phyloP scores from a whole-genome alignment of 2,888 invertebrate genomes.

The Beris morrisii region DNA sequence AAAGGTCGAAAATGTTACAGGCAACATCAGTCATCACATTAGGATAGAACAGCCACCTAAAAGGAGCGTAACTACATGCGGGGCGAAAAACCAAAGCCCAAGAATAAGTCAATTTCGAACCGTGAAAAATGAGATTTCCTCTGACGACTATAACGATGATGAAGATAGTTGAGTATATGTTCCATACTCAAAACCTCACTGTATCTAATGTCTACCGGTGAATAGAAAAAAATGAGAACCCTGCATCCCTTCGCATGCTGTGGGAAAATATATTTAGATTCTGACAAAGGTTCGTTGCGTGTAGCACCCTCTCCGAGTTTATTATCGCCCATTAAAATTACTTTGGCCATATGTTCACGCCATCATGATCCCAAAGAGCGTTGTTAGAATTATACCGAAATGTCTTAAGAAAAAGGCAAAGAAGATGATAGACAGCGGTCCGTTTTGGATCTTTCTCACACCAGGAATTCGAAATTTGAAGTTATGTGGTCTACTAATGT shows the following conservation, averaged over 20 bases:
- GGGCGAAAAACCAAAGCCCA: neutral
- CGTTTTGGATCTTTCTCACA: conserved; percentile 18
- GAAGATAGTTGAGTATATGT: conserved; percentile 7
- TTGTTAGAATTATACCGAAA: neutral
- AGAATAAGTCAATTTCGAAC: conserved; percentile 11
- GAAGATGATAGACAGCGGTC: conserved; percentile 26
- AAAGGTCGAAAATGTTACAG: conserved; percentile 19
- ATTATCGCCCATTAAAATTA: conserved; percentile 32
- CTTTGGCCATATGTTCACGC: conserved; percentile 33
- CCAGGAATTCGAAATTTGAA: conserved; percentile 25
- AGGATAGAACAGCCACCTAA: conserved; percentile 8
- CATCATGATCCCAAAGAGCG: conserved; percentile 17
- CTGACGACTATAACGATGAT: conserved; percentile 11
- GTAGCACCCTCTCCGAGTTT: conserved; percentile 21
- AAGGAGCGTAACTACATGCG: conserved; percentile 2
- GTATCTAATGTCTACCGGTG: neutral
- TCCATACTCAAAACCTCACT: conserved; percentile 5
- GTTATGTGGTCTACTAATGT: conserved; percentile 23
- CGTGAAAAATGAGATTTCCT: conserved; percentile 32
- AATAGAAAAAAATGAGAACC: neutral
- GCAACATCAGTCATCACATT: conserved; percentile 25
- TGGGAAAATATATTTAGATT: conserved; percentile 27
- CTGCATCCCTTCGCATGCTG: conserved; percentile 7
- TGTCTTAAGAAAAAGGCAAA: conserved; percentile 1
- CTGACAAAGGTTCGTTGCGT: conserved; percentile 26